Evolutionary conservation across 2,113 vertebrate species (phyloP).

Genomic region (Zosterops lateralis): DNA sequence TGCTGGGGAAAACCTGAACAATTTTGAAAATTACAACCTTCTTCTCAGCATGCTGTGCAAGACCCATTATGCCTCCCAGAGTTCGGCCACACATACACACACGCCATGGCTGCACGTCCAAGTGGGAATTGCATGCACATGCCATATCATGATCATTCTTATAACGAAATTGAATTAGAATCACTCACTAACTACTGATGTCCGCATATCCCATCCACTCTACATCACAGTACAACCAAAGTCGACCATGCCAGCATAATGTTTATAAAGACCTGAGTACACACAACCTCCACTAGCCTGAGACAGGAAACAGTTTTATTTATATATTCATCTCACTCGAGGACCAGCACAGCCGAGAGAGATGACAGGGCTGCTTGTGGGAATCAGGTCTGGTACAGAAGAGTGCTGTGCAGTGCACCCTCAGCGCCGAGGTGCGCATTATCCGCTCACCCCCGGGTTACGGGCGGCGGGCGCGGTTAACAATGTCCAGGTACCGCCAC

Average conservation of each 20-base stretch:
- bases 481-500: neutral
- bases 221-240: neutral
- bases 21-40: neutral
- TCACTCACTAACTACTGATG: neutral
- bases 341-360: neutral
- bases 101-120: rapidly evolving
- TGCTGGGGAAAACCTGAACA: neutral
- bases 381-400: rapidly evolving
- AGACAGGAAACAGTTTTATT: neutral
- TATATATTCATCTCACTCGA: neutral
- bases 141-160: neutral
- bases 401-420: rapidly evolving
- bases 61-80: neutral
- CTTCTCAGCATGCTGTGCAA: neutral
- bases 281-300: neutral
- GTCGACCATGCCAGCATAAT: neutral
- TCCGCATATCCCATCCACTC: no score
- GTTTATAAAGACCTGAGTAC: neutral
- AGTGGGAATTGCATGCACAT: neutral
- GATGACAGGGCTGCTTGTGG: neutral
- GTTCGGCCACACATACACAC: rapidly evolving
- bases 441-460: rapidly evolving
- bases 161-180: neutral
- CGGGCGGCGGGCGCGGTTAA: neutral
- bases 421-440: rapidly evolving